These are phyloP conservation scores for Lepisosteus oculatus DNA, from an alignment of 2,113 vertebrate species.

Conservation along the genomic window DNA sequence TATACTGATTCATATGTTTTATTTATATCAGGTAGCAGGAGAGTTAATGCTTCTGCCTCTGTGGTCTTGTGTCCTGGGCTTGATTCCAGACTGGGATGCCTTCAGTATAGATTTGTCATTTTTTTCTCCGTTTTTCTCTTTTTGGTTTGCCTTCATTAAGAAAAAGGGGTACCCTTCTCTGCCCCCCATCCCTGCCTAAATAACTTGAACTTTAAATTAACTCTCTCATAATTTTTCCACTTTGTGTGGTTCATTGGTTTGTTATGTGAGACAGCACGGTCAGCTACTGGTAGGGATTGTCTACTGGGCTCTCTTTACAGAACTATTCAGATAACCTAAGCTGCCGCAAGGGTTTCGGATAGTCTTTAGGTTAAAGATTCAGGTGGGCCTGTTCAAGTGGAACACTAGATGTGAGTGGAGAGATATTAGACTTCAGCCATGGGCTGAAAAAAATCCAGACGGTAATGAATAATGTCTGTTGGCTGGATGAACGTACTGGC, in stretches of 20 bases:
- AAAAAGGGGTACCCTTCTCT: too few relatives aligned
- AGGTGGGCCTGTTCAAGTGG: background rate
- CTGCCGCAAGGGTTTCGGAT: background rate
- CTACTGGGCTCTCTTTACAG: background rate
- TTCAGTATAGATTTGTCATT: too few relatives aligned
- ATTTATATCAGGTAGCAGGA: too few relatives aligned
- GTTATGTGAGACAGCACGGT: background rate
- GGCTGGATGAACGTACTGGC: too few relatives aligned
- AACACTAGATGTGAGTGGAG: background rate
- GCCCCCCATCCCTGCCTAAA: too few relatives aligned
- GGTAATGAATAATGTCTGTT: background rate
- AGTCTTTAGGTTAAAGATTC: background rate
- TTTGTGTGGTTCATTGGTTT: background rate
- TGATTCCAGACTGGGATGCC: too few relatives aligned
- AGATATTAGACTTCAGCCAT: background rate
- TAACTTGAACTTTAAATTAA: too few relatives aligned
- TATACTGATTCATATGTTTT: too few relatives aligned
- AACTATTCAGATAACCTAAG: background rate
- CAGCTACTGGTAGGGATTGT: background rate
- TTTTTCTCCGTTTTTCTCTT: too few relatives aligned
- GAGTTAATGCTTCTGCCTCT: too few relatives aligned
- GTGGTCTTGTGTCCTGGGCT: too few relatives aligned
- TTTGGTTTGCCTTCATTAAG: too few relatives aligned
- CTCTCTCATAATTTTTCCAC: background rate
- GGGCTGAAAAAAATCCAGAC: background rate